These are phyloP conservation scores for Eueides isabella DNA, from an alignment of 1,140 invertebrate species.

Conservation along the genomic window DNA sequence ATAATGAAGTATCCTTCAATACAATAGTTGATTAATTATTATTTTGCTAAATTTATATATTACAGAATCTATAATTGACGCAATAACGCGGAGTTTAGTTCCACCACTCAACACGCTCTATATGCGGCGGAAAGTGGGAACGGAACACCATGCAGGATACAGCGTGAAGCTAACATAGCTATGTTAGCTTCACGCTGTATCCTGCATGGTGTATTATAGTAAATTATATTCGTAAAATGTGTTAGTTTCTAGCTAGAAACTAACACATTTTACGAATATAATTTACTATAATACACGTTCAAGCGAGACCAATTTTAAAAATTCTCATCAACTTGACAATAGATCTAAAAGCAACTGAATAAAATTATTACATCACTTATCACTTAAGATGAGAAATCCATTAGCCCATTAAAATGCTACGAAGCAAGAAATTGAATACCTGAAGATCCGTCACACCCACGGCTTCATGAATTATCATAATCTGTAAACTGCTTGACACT, in stretches of 20 bases:
- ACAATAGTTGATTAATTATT: too few species aligned
- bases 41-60: too few species aligned
- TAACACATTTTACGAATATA: background rate
- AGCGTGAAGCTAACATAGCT: too few species aligned
- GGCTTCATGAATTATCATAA: conserved; percentile 23
- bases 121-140: too few species aligned
- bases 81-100: too few species aligned
- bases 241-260: too few species aligned
- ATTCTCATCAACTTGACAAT: background rate
- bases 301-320: background rate
- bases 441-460: conserved; percentile 14
- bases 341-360: conserved; percentile 6
- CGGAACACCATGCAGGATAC: too few species aligned
- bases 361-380: conserved; percentile 14
- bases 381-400: conserved; percentile 21
- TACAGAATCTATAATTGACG: too few species aligned
- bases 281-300: background rate
- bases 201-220: background rate
- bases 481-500: conserved; percentile 16
- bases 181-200: too few species aligned
- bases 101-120: too few species aligned
- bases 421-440: conserved; percentile 21
- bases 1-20: too few species aligned
- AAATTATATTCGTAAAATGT: background rate
- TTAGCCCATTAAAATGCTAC: conserved; percentile 23